phyloP scores from a whole-genome alignment of 2,113 vertebrate species.

The Coracopsis vasa region DNA sequence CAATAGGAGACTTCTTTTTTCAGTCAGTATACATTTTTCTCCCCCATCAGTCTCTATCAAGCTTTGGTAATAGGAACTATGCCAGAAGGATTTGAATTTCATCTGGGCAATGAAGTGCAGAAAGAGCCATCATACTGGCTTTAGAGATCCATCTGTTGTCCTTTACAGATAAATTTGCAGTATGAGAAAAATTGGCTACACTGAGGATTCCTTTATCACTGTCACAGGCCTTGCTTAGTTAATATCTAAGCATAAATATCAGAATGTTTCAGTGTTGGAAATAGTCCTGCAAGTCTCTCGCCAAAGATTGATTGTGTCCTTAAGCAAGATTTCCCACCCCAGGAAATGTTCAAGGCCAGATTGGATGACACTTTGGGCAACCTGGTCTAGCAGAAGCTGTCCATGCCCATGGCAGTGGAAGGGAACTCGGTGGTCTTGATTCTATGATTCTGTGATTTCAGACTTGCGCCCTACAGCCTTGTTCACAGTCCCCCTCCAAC shows the following conservation, averaged over 20 bases:
- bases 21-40: background rate
- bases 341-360: background rate
- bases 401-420: background rate
- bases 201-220: background rate
- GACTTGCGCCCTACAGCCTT: background rate
- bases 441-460: background rate
- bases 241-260: background rate
- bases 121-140: background rate
- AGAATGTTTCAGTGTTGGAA: background rate
- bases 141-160: slow-evolving; percentile 9
- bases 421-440: background rate
- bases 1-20: background rate
- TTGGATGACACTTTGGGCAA: background rate
- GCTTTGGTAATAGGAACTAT: background rate
- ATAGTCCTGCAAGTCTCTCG: background rate
- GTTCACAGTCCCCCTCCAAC: background rate
- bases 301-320: background rate
- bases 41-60: accelerated
- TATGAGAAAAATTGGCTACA: background rate
- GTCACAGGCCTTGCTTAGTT: background rate
- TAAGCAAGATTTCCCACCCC: background rate
- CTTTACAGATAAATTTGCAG: background rate
- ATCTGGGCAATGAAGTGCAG: background rate
- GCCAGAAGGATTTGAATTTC: background rate
- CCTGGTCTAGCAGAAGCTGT: background rate